Evolutionary conservation across 2,888 invertebrate species (phyloP).

Genomic region (Volucella zonaria): DNA sequence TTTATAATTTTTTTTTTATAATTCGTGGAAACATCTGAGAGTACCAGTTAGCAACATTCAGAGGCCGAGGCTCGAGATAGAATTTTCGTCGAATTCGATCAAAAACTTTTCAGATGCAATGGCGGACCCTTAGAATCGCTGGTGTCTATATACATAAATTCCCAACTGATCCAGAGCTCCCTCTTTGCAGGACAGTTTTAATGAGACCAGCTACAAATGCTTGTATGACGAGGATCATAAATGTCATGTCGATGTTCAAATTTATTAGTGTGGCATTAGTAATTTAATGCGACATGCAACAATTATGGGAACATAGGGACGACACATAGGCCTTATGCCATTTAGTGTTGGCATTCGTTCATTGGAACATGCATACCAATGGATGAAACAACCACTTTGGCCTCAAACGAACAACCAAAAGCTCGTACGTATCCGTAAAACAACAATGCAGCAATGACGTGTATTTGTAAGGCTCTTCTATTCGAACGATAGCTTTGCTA

Average conservation of each 20-base stretch:
- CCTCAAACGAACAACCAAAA: slow-evolving; percentile 29
- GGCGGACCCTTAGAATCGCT: too few relatives aligned
- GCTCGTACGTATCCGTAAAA: neutral
- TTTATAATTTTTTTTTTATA: too few relatives aligned
- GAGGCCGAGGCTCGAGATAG: too few relatives aligned
- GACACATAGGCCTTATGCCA: slow-evolving; percentile 50
- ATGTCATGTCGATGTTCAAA: slow-evolving; percentile 77
- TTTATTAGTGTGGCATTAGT: slow-evolving; percentile 76
- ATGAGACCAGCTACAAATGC: slow-evolving; percentile 18
- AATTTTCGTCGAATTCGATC: too few relatives aligned
- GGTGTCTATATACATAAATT: neutral
- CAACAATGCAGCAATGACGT: slow-evolving; percentile 19
- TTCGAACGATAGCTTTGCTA: slow-evolving; percentile 1
- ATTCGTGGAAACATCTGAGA: too few relatives aligned
- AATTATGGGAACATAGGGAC: slow-evolving; percentile 72
- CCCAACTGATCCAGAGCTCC: slow-evolving; percentile 15
- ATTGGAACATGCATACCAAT: slow-evolving; percentile 26
- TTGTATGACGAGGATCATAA: slow-evolving; percentile 74
- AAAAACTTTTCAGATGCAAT: too few relatives aligned
- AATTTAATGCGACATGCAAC: slow-evolving; percentile 77
- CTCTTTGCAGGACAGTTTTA: neutral
- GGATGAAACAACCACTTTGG: slow-evolving; percentile 39
- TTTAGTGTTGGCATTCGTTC: slow-evolving; percentile 23
- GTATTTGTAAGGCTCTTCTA: slow-evolving; percentile 10
- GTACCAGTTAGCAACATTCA: too few relatives aligned